Evolutionary conservation across 2,113 vertebrate species (phyloP).

Genomic region (Edolisoma coerulescens): DNA sequence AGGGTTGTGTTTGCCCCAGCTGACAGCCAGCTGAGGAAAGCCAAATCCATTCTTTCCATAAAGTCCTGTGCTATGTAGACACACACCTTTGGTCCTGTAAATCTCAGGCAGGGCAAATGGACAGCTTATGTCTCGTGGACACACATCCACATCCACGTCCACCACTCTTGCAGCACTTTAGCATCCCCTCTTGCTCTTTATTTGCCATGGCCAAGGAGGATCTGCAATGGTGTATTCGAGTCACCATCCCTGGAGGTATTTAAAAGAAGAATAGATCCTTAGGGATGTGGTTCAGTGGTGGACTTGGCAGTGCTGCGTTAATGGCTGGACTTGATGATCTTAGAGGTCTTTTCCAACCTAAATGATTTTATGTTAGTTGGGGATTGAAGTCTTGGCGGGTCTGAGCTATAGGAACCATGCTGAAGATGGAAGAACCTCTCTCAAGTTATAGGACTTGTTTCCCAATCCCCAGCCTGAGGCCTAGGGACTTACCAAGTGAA

Average conservation of each 20-base stretch:
- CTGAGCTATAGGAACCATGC: background rate
- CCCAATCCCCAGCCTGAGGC: background rate
- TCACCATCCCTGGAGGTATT: background rate
- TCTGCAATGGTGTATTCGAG: background rate
- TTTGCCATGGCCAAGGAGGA: background rate
- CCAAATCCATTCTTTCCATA: background rate
- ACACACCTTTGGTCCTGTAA: background rate
- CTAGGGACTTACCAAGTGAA: background rate
- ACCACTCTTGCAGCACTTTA: background rate
- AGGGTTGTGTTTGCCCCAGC: background rate
- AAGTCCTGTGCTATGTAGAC: background rate
- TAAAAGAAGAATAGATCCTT: background rate
- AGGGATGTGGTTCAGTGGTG: background rate
- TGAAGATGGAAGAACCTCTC: background rate
- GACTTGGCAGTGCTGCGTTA: background rate
- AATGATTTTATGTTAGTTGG: background rate
- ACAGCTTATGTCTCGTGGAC: accelerated
- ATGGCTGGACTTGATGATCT: background rate
- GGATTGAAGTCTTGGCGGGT: background rate
- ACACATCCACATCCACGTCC: accelerated
- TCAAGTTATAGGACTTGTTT: background rate
- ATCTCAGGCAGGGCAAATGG: background rate
- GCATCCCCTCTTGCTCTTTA: background rate
- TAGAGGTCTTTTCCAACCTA: background rate
- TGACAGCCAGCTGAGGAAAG: background rate